Evolutionary conservation across 2,888 invertebrate species (phyloP), one percentile per base, ranked within the genome.

Genomic region (Euclidia mi): DNA sequence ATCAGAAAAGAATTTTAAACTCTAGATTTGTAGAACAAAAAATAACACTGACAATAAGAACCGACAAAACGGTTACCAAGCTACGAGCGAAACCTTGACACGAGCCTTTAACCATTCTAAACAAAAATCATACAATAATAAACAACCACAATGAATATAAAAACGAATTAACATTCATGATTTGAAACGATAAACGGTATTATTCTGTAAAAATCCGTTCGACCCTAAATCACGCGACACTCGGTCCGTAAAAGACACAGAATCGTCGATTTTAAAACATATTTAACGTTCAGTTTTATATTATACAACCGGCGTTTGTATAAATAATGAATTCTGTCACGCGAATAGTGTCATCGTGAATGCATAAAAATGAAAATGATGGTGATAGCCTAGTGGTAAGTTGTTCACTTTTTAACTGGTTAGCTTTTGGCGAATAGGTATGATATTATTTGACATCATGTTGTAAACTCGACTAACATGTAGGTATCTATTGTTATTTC

Each of bases 251-350:
- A 53, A 68, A 46, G 53, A 55, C 51, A 56, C 15, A 48, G 55
- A 65, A 58, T 40, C 49, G 38, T 47, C 59, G 53, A 29, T 56
- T 72, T 70, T 72, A 55, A 64, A 59, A 71, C 57, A 58, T 48
- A 57, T 62, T 73, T 60, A 60, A 47, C 46, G 51, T 70, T 57
- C 41, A 47, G 15, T 43, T 60, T 56, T 50, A 65, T 29, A 56
- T 56, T 48, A 50, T 28, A 48, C 17, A 53, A 53, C 50, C n/a
- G 51, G 45, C 10, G 38, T 65, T 71, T 48, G 47, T 47, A 46
- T 50, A 4, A 32, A 34, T 25, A 59, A 72, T 55, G 56, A 68
- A 41, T n/a, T 41, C 14, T 11, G 10, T 44, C 69, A 70, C 72
- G 69, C 69, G 64, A 70, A 52, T 56, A 47, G 7, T 40, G 51